These are phyloP conservation scores for Callimorpha dominula DNA, from an alignment of 2,888 invertebrate genomes.

Conservation along the genomic window DNA sequence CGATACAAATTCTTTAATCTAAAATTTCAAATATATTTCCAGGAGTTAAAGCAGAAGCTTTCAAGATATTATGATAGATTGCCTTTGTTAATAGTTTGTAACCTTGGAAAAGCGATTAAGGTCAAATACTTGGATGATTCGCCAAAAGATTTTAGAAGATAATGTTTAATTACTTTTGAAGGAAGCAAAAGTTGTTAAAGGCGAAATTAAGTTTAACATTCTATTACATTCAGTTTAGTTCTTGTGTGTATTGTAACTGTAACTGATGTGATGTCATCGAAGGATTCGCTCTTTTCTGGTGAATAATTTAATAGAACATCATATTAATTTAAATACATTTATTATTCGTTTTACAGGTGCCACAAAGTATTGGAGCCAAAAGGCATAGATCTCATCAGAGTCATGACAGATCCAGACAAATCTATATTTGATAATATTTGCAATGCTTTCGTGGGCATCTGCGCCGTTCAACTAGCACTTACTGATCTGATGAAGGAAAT, in stretches of 20 bases:
- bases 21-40: conserved; percentile 26
- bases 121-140: conserved; percentile 43
- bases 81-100: conserved; percentile 43
- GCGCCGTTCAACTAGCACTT: conserved; percentile 88
- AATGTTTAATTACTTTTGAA: conserved; percentile 17
- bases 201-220: neutral
- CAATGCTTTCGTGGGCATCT: conserved; percentile 91
- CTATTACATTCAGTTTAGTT: neutral
- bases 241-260: neutral
- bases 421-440: conserved; percentile 87
- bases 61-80: conserved; percentile 45
- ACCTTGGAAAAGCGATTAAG: conserved; percentile 42
- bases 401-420: conserved; percentile 88
- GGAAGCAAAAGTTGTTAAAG: neutral
- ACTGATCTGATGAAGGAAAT: conserved; percentile 88
- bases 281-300: neutral
- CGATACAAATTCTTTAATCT: conserved; percentile 20
- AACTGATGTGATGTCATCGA: neutral
- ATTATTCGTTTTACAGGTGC: conserved; percentile 66
- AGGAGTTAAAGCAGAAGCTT: conserved; percentile 22
- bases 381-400: conserved; percentile 88
- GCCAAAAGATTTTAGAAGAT: conserved; percentile 33
- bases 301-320: neutral
- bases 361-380: conserved; percentile 86
- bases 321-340: neutral